A percentile compares a stretch with the other conserved stretches of the same genome.
Conservation (phyloP, 2,113 vertebrate genomes). For the Myotis lucifugus region DNA sequence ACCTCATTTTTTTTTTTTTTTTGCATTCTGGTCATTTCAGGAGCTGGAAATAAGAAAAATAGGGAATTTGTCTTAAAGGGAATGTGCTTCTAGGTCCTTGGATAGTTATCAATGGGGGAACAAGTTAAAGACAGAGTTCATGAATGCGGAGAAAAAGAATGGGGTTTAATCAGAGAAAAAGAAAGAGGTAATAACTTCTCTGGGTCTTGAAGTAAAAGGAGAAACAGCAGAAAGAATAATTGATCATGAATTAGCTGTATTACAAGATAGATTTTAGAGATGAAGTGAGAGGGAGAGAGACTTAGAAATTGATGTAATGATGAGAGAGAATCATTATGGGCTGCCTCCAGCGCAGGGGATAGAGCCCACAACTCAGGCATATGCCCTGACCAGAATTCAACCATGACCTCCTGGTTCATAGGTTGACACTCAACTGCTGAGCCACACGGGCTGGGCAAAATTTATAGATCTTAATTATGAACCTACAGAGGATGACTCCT, state of each 20-base stretch:
- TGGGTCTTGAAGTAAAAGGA: neutral
- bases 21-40: neutral
- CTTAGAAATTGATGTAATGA: too few species aligned
- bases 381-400: too few species aligned
- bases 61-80: neutral
- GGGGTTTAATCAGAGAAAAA: neutral
- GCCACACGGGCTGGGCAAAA: neutral
- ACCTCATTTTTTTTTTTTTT: neutral
- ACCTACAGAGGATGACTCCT: neutral
- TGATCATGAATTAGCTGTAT: neutral
- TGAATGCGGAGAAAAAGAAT: neutral
- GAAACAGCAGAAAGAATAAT: neutral
- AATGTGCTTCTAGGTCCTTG: rapidly evolving
- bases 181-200: neutral
- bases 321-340: too few species aligned
- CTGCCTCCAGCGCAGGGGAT: too few species aligned
- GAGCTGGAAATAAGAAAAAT: neutral
- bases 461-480: neutral
- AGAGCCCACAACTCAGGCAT: neutral
- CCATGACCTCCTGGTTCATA: too few species aligned
- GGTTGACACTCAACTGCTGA: too few species aligned
- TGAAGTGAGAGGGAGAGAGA: too few species aligned
- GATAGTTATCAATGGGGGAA: neutral
- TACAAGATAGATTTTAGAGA: neutral
- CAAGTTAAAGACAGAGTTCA: neutral